Evolutionary conservation across 2,797 vertebrate species (phyloP).

Genomic region (Chanos chanos): DNA sequence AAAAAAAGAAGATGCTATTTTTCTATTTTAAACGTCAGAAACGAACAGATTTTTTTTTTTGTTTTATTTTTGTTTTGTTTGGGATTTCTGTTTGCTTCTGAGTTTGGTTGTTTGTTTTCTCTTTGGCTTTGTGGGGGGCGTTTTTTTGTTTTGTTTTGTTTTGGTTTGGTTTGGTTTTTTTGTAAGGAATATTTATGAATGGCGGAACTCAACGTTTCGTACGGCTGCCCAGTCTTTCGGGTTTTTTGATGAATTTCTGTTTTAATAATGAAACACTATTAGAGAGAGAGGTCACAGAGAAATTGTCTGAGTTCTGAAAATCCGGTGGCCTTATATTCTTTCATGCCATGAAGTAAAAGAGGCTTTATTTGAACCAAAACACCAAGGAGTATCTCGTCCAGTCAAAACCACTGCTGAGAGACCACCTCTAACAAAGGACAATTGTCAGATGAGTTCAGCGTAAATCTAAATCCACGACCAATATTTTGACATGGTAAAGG

Average conservation of each 20-base stretch:
- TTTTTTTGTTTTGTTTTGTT: conserved; percentile 9
- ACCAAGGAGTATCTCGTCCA: too few relatives aligned
- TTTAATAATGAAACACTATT: conserved; percentile 32
- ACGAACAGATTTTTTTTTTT: conserved; percentile 28
- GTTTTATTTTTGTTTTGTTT: conserved; percentile 23
- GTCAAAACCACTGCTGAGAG: too few relatives aligned
- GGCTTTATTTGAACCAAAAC: too few relatives aligned
- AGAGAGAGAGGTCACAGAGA: conserved; percentile 30
- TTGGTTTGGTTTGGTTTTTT: conserved; percentile 38
- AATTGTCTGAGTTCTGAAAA: neutral
- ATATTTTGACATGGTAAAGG: too few relatives aligned
- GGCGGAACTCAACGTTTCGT: conserved; percentile 42
- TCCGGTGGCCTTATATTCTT: conserved; percentile 14
- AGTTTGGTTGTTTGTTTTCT: conserved; percentile 5
- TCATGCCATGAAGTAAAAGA: too few relatives aligned
- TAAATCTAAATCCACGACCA: too few relatives aligned
- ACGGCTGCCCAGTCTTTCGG: conserved; percentile 42
- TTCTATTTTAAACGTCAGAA: conserved; percentile 45
- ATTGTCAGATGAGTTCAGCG: too few relatives aligned
- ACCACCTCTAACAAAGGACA: too few relatives aligned
- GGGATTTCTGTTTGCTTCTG: conserved; percentile 36
- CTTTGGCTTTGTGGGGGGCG: conserved; percentile 32
- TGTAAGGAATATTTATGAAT: conserved; percentile 50
- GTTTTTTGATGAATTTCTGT: conserved; percentile 37
- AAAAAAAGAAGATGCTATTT: conserved; percentile 50